Evolutionary conservation across 2,888 invertebrate genomes (phyloP).

Genomic region (Allophyes oxyacanthae): DNA sequence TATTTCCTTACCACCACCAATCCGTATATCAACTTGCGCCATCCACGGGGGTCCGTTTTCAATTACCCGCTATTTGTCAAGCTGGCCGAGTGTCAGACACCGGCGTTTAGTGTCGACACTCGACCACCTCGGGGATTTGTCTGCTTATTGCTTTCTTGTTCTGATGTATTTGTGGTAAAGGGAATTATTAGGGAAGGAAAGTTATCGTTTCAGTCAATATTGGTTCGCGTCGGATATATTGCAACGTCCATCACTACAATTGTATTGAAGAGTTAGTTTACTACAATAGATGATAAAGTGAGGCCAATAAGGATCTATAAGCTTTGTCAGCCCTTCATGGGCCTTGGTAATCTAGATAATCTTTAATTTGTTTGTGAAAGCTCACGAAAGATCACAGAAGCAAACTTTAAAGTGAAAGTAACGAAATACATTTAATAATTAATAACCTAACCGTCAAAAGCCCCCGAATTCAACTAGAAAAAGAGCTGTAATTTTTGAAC

Average conservation of each 20-base stretch:
- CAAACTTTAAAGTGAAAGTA: too few relatives aligned
- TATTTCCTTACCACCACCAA: too few relatives aligned
- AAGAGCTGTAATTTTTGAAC: too few relatives aligned
- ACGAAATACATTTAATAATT: too few relatives aligned
- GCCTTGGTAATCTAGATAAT: too few relatives aligned
- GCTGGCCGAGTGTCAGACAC: constrained; percentile 59
- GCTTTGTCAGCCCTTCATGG: too few relatives aligned
- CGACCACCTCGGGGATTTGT: constrained; percentile 53
- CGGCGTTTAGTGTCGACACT: constrained; percentile 69
- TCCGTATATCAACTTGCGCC: constrained; percentile 51
- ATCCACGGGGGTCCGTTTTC: constrained; percentile 70
- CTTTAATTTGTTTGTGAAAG: too few relatives aligned
- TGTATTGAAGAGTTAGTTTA: constrained; percentile 5
- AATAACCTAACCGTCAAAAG: too few relatives aligned
- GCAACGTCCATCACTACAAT: constrained; percentile 8
- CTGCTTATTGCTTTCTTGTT: constrained; percentile 55
- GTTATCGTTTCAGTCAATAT: constrained; percentile 42
- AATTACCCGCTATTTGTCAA: constrained; percentile 84
- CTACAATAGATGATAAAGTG: not conserved
- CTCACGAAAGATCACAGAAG: too few relatives aligned
- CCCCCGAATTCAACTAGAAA: too few relatives aligned
- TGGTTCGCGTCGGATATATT: constrained; percentile 17
- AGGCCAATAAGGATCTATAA: not conserved
- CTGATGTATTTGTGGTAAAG: constrained; percentile 38
- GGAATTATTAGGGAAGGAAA: constrained; percentile 31